Percentiles rank a stretch among this genome's conserved stretches.
These are phyloP conservation scores for Criorhina ranunculi DNA, from an alignment of 2,888 invertebrate genomes.

Conservation along the genomic window DNA sequence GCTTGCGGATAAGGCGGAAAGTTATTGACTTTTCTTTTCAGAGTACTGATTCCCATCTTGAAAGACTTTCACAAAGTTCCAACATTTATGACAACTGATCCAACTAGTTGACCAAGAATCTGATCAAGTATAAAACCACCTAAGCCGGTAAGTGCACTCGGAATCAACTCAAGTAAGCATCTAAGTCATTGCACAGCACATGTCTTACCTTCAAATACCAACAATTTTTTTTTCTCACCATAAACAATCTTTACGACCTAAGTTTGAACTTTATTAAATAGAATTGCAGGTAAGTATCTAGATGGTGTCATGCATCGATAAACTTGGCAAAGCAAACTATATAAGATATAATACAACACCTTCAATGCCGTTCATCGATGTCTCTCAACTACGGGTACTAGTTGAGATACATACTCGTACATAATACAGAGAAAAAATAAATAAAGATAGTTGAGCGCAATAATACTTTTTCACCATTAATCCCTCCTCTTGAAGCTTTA, in stretches of 20 bases:
- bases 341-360: conserved; percentile 34
- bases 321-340: conserved; percentile 36
- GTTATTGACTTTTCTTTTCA: too few species aligned
- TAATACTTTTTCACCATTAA: conserved; percentile 5
- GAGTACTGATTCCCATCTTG: too few species aligned
- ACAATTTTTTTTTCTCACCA: conserved; percentile 11
- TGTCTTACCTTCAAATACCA: conserved; percentile 16
- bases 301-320: conserved; percentile 55
- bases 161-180: neutral
- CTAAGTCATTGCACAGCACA: conserved; percentile 44
- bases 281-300: conserved; percentile 1
- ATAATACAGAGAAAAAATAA: neutral
- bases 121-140: neutral
- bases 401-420: neutral
- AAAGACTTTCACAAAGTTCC: too few species aligned
- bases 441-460: conserved; percentile 17
- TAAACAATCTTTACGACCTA: conserved; percentile 36
- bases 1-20: too few species aligned
- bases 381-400: conserved; percentile 14
- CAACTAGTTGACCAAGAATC: neutral
- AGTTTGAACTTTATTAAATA: conserved; percentile 40
- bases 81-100: too few species aligned
- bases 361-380: conserved; percentile 48
- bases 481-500: conserved; percentile 8
- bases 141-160: neutral